A percentile compares a stretch with the other conserved stretches of the same genome.
Evolutionary conservation across 1,140 invertebrate genomes (phyloP).

Genomic region (Ditylenchus dipsaci): DNA sequence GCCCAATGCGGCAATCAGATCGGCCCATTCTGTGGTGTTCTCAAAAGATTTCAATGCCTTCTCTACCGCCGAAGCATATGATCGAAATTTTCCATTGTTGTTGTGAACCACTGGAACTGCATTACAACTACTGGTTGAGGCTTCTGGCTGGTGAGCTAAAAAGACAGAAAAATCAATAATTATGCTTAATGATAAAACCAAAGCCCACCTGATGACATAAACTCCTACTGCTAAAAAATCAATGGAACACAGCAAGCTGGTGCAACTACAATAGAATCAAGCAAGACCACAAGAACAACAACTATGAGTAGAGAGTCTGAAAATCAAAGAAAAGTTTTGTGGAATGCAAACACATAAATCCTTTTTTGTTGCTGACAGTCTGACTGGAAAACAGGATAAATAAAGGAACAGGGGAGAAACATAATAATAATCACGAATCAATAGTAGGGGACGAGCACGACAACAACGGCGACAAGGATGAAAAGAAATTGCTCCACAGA

Average conservation of each 20-base stretch:
- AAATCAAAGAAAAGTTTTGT: not conserved
- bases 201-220: slow-evolving; percentile 11
- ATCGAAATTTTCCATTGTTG: slow-evolving; percentile 67
- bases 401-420: not conserved
- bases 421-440: slow-evolving; percentile 5
- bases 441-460: not conserved
- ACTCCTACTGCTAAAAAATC: not conserved
- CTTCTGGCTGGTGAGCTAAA: slow-evolving; percentile 32
- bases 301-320: not conserved
- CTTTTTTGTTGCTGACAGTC: no score
- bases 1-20: slow-evolving; percentile 81
- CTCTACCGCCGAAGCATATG: slow-evolving; percentile 75
- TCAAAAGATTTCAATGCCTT: slow-evolving; percentile 83
- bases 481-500: not conserved
- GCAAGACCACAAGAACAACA: not conserved
- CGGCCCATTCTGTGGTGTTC: slow-evolving; percentile 89
- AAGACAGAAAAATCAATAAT: not conserved
- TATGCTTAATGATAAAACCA: not conserved
- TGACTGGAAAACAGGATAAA: not conserved
- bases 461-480: not conserved
- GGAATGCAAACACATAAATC: no score
- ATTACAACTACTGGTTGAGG: slow-evolving; percentile 23
- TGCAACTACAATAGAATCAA: not conserved
- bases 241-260: not conserved
- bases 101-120: slow-evolving; percentile 6